A percentile compares a stretch with the other conserved stretches of the same genome.
These are phyloP conservation scores for Lucilia sericata DNA, from an alignment of 1,140 invertebrate genomes.

Conservation along the genomic window DNA sequence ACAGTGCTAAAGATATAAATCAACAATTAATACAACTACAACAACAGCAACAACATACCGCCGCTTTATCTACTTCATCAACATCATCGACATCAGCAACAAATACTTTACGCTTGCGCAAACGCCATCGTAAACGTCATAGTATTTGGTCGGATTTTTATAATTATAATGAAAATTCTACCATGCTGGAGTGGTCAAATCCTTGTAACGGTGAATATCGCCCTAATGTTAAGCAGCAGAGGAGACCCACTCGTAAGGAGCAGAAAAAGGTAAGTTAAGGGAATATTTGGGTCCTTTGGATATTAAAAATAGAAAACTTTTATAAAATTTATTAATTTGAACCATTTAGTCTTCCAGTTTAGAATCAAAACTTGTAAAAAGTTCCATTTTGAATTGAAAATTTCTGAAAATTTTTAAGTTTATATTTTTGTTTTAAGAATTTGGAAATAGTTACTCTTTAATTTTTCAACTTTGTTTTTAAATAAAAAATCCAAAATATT, in stretches of 20 bases:
- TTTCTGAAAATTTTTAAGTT: no score
- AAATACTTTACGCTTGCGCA: conserved; percentile 49
- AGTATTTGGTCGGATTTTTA: conserved; percentile 62
- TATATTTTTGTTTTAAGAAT: no score
- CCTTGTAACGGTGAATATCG: conserved; percentile 60
- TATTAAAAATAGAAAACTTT: no score
- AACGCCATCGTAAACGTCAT: conserved; percentile 63
- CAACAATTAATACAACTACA: neutral
- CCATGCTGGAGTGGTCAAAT: conserved; percentile 61
- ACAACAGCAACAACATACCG: conserved; percentile 32
- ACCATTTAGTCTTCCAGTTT: no score
- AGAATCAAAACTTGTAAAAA: no score
- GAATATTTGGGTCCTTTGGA: no score
- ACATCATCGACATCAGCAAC: conserved; percentile 10
- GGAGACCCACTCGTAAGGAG: neutral
- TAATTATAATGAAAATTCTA: conserved; percentile 61
- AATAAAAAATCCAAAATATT: no score
- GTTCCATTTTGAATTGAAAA: no score
- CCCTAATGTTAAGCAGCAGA: conserved; percentile 47
- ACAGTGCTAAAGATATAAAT: conserved; percentile 16
- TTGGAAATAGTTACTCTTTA: no score
- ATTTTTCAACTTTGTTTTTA: no score
- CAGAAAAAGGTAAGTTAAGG: conserved; percentile 11
- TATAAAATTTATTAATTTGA: no score
- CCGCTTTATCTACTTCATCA: conserved; percentile 11